These are phyloP conservation scores for Dryoscopus gambensis DNA, from an alignment of 2,113 vertebrate species.

Conservation along the genomic window DNA sequence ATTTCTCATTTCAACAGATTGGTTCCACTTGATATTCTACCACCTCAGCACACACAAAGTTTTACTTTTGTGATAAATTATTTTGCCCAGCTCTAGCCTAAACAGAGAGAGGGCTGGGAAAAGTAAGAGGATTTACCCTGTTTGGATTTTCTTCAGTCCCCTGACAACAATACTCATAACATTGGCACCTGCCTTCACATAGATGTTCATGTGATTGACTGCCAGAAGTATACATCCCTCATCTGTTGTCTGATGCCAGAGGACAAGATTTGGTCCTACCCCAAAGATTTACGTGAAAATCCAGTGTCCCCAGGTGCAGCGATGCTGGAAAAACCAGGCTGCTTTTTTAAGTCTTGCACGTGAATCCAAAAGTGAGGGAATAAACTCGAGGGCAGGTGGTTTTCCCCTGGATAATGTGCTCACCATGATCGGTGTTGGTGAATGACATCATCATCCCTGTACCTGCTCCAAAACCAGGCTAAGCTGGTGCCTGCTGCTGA, in stretches of 20 bases:
- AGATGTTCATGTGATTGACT: not conserved
- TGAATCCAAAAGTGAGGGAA: not conserved
- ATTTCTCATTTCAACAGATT: not conserved
- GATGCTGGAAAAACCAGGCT: not conserved
- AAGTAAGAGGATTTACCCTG: not conserved
- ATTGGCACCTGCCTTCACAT: not conserved
- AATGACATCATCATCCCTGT: not conserved
- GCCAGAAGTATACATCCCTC: not conserved
- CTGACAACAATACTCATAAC: not conserved
- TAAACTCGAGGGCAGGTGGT: rapidly evolving
- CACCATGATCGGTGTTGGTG: not conserved
- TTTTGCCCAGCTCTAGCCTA: not conserved
- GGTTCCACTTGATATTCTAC: not conserved
- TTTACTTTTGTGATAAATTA: not conserved
- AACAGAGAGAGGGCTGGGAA: not conserved
- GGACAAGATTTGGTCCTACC: not conserved
- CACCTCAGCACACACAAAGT: not conserved
- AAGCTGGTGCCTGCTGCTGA: not conserved
- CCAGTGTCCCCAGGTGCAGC: not conserved
- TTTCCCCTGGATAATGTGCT: not conserved
- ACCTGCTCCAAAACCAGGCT: not conserved
- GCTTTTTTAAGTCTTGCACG: not conserved
- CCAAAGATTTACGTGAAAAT: not conserved
- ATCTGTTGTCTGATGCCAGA: not conserved
- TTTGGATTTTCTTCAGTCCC: not conserved